Conservation (phyloP, 2,113 vertebrate species). For the Octodon degus region DNA sequence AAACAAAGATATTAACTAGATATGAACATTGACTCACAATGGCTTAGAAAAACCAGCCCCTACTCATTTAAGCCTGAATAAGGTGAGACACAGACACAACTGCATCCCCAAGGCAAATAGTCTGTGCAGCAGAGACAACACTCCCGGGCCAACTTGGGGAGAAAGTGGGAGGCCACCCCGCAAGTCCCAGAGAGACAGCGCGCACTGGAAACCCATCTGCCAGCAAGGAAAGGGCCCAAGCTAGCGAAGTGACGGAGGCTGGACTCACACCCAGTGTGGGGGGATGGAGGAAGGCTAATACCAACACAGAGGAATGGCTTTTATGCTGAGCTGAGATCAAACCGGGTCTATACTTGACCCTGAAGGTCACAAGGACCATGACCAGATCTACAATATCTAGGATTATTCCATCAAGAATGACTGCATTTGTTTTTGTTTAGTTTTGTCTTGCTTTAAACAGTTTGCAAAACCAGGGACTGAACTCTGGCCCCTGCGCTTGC, state of each 20-base stretch:
- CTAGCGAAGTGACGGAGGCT: background rate
- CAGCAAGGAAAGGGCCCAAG: background rate
- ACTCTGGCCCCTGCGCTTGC: no score
- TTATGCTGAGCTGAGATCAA: background rate
- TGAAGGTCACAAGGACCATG: background rate
- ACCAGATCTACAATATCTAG: slow-evolving; percentile 1
- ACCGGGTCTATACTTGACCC: background rate
- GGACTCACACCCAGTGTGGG: background rate
- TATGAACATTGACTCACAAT: background rate
- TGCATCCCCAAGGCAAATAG: background rate
- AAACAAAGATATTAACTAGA: background rate
- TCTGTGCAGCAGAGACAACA: background rate
- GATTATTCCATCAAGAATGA: background rate
- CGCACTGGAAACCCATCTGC: background rate
- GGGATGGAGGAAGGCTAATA: background rate
- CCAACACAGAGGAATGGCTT: background rate
- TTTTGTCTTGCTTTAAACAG: no score
- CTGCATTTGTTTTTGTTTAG: background rate
- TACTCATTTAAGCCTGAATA: background rate
- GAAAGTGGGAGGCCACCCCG: background rate
- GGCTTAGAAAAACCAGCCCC: background rate
- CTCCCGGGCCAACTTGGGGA: background rate
- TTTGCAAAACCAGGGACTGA: no score
- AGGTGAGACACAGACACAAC: background rate
- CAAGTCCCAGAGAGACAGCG: background rate